phyloP scores from a whole-genome alignment of 1,140 invertebrate species.

The Theocolax elegans region DNA sequence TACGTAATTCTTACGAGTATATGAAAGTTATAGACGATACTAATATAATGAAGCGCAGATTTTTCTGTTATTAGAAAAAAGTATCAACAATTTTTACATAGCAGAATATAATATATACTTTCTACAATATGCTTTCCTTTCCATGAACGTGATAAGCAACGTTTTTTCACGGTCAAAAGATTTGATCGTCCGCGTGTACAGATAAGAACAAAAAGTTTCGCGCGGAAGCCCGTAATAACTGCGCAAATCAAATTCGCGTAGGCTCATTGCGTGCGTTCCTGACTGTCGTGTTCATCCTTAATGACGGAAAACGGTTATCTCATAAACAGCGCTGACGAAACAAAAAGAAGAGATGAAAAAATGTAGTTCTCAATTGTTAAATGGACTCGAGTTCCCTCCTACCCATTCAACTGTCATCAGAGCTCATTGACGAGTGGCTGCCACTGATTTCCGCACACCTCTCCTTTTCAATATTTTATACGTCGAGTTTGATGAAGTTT shows the following conservation, averaged over 20 bases:
- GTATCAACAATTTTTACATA: too few relatives aligned
- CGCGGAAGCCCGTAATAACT: neutral
- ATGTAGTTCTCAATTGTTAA: too few relatives aligned
- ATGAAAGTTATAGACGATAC: too few relatives aligned
- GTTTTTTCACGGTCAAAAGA: constrained; percentile 16
- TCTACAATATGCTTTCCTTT: too few relatives aligned
- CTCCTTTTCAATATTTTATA: neutral
- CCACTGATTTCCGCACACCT: neutral
- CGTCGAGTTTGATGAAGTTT: too few relatives aligned
- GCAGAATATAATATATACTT: too few relatives aligned
- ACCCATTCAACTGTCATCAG: constrained; percentile 14
- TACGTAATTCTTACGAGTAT: too few relatives aligned
- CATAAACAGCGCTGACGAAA: neutral
- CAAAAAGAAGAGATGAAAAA: too few relatives aligned
- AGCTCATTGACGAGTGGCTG: constrained; percentile 3
- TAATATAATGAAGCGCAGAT: too few relatives aligned
- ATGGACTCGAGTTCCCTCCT: too few relatives aligned
- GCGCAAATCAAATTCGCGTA: neutral
- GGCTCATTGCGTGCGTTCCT: neutral
- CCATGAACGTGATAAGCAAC: too few relatives aligned
- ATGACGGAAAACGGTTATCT: constrained; percentile 18
- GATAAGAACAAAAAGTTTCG: neutral
- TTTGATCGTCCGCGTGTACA: neutral
- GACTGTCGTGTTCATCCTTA: neutral
- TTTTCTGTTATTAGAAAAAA: too few relatives aligned